These are phyloP conservation scores for Telmatherina bonti DNA, from an alignment of 2,797 vertebrate species.

Conservation along the genomic window DNA sequence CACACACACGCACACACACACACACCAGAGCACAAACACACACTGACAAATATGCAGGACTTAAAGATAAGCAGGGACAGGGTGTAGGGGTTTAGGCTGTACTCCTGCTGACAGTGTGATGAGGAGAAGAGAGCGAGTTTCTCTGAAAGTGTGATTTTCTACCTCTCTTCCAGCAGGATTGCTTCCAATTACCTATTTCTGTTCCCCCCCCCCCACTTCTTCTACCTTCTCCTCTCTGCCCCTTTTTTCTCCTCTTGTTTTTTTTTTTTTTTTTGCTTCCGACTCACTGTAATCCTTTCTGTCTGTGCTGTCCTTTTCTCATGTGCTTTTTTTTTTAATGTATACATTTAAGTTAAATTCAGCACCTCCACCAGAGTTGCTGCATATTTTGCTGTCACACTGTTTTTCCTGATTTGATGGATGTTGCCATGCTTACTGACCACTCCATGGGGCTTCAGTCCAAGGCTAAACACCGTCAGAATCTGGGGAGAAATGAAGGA, in stretches of 20 bases:
- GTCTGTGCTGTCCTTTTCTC: constrained; percentile 21
- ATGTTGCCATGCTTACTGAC: constrained; percentile 8
- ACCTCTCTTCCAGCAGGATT: constrained; percentile 15
- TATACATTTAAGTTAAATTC: not conserved
- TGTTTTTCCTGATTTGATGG: constrained; percentile 20
- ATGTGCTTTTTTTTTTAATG: constrained; percentile 12
- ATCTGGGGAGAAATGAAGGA: constrained; percentile 40
- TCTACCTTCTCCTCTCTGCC: constrained; percentile 14
- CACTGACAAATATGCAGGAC: constrained; percentile 18
- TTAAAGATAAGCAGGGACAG: constrained; percentile 50
- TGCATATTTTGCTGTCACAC: constrained; percentile 12
- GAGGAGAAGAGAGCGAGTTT: constrained; percentile 23
- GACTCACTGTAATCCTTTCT: constrained; percentile 8
- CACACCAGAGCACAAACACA: constrained; percentile 20
- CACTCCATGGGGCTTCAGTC: constrained; percentile 23
- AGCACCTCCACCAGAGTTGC: not conserved
- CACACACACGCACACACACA: constrained; percentile 19
- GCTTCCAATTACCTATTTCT: constrained; percentile 27
- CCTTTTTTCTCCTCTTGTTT: constrained; percentile 1
- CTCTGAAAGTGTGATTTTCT: constrained; percentile 25
- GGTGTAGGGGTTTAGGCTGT: constrained; percentile 44
- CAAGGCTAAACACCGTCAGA: constrained; percentile 38
- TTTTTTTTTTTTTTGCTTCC: constrained; percentile 18
- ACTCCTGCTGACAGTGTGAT: constrained; percentile 54
- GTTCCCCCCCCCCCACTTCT: not conserved